Base-by-base conservation (phyloP, 2,888 invertebrate genomes). In the Volucella bombylans region DNA sequence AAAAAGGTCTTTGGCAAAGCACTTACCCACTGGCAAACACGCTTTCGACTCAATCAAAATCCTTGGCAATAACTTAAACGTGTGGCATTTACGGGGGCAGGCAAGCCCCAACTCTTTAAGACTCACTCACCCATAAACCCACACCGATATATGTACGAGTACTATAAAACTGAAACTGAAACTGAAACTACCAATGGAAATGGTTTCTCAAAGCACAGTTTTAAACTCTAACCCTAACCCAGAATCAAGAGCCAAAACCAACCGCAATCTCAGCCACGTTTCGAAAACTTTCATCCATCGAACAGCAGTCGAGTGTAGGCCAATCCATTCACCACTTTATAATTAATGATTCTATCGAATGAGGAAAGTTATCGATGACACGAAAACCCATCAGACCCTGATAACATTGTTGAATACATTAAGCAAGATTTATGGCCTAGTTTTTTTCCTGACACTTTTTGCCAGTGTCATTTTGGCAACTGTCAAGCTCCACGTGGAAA, bases 401-500 rank as follows among this genome's bases (percentile, higher is more conserved):
- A 57, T 52, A 23, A 4, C 41, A 54, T 12, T 47, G 76, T 65
- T 61, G 71, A 69, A 64, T 57, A 64, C 39, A 18, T 54, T 31
- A n/a, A n/a, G 6, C 57, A 52, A 82, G 76, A 76, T 81, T 76
- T 76, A 81, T 64, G 69, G 15, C 54, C 52, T 31, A 65, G 38
- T 64, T 81, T 31, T 31, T 31, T 6, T 31, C 6, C 23, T 23
- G 4, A 23, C 23, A 2, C 23, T 23, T 23, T 23, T 23, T 23
- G 23, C 23, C 23, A 23, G 23, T 23, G 31, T 6, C 31, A 6
- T 31, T 76, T 64, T 77, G 49, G 55, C 81, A 69, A 59, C 69
- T 76, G 81, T 59, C 81, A 76, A 54, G n/a, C 49, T 8, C 15
- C 49, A n/a, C 9, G 18, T 43, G 10, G 12, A 43, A 23, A 31